A percentile compares a stretch with the other conserved stretches of the same genome.
Conservation (phyloP, 2,888 invertebrate species). For the Teleiodes luculella region DNA sequence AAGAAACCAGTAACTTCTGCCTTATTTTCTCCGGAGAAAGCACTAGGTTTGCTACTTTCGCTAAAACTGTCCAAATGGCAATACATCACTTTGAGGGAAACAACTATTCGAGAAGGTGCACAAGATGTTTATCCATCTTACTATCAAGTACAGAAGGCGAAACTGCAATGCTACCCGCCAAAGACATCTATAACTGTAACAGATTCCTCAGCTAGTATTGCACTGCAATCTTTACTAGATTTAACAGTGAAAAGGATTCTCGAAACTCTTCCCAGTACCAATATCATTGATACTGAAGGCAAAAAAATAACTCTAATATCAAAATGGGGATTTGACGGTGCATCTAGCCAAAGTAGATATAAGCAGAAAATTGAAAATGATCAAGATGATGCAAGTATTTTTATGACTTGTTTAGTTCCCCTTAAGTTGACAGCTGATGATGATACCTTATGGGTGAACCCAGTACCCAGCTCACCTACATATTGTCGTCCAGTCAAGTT, state of each 20-base stretch:
- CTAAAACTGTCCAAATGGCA: constrained; percentile 12
- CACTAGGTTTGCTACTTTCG: constrained; percentile 3
- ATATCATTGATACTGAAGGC: constrained; percentile 12
- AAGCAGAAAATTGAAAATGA: constrained; percentile 15
- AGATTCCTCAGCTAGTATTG: constrained; percentile 21
- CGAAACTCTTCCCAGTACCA: constrained; percentile 12
- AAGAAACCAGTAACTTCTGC: background rate
- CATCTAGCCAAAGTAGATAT: constrained; percentile 18
- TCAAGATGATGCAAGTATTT: constrained; percentile 17
- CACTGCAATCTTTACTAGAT: constrained; percentile 20
- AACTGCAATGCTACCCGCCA: too few relatives aligned
- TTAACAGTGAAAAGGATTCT: constrained; percentile 17
- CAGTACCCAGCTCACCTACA: constrained; percentile 16
- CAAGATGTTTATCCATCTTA: constrained; percentile 10
- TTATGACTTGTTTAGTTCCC: constrained; percentile 19
- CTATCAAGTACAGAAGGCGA: constrained; percentile 6
- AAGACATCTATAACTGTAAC: constrained; percentile 13
- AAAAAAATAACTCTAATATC: constrained; percentile 12
- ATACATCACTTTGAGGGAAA: constrained; percentile 10
- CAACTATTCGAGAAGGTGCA: constrained; percentile 7
- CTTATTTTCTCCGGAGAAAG: background rate
- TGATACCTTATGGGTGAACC: constrained; percentile 14
- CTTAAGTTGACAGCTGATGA: constrained; percentile 12
- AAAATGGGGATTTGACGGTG: constrained; percentile 20
- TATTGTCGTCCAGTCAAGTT: constrained; percentile 18